These are phyloP conservation scores for Apotomis turbidana DNA, from an alignment of 2,888 invertebrate genomes.

Conservation along the genomic window DNA sequence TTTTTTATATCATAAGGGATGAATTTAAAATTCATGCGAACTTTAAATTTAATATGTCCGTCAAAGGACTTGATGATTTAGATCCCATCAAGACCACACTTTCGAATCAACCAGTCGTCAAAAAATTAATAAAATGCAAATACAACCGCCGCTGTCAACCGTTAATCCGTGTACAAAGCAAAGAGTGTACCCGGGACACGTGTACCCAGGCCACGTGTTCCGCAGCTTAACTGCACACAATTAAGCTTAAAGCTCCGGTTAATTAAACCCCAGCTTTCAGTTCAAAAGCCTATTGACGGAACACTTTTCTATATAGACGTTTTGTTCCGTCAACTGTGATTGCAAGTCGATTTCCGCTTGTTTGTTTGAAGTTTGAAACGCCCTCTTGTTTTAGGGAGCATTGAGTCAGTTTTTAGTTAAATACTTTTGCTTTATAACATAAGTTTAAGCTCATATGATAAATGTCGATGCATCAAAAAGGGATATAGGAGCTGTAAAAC, in stretches of 20 bases:
- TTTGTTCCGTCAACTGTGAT: slow-evolving; percentile 52
- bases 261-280: slow-evolving; percentile 79
- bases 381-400: slow-evolving; percentile 11
- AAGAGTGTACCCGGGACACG: slow-evolving; percentile 58
- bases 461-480: no score
- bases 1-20: background rate
- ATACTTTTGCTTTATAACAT: no score
- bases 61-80: slow-evolving; percentile 6
- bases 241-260: slow-evolving; percentile 81
- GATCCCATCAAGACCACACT: slow-evolving; percentile 20
- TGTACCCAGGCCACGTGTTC: slow-evolving; percentile 71
- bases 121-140: slow-evolving; percentile 42
- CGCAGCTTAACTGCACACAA: slow-evolving; percentile 79
- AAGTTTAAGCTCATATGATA: no score
- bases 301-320: slow-evolving; percentile 55
- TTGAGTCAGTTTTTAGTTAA: background rate
- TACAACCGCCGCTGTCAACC: slow-evolving; percentile 35
- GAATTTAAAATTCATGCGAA: background rate
- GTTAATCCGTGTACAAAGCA: slow-evolving; percentile 39
- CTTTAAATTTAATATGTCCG: background rate
- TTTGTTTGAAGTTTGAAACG: slow-evolving; percentile 44
- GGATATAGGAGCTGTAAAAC: background rate
- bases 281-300: slow-evolving; percentile 72
- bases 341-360: slow-evolving; percentile 57
- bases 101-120: slow-evolving; percentile 27